Base-by-base conservation (phyloP, 2,888 invertebrate species). In the Dimorphilus gyrociliatus region DNA sequence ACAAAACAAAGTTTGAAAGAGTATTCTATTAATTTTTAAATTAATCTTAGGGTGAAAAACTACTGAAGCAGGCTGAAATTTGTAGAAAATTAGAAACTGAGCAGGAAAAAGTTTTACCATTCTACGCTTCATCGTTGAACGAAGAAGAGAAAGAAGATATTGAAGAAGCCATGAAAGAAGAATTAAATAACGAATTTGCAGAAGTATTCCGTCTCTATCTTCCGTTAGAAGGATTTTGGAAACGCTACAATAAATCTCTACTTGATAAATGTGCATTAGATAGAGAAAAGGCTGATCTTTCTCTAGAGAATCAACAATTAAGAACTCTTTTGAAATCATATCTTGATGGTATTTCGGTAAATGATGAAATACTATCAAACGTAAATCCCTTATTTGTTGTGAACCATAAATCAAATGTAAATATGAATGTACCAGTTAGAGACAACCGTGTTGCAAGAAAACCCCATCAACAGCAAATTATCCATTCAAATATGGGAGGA, bases 141-240 rank as follows among this genome's bases (percentile, higher is more conserved):
- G 39, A 50, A 15, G 58, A 62, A 21, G 62, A 63, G 32, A 42
- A 49, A 33, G 51, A 52, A 5, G 56, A 60, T 36, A 50, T 62
- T 1, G 38, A 47, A 15, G 52, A 46, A 3, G 55, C 55, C 10
- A 45, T 58, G 4, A 30, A 45, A 15, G 60, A 60, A 32, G 47
- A 44, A 5, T 53, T 58, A 5, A 43, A 46, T 16, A 51, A 60
- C 38, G 47, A 47, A 2, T 44, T 61, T 3, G 53, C 58, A 17
- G 39, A 60, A 55, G 46, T 55, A 21, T 58, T 62, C 55, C 51
- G 57, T 33, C 52, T 58, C 33, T 63, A 59, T 41, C 36, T 42
- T 10, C 38, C 48, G 1, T 35, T 80, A 66, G 74, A 75, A 39
- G 74, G 73, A 43, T 78, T 81, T 51, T 72, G 80, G 70, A 62